phyloP scores from a whole-genome alignment of 2,797 vertebrate species.

The Leuciscus waleckii region DNA sequence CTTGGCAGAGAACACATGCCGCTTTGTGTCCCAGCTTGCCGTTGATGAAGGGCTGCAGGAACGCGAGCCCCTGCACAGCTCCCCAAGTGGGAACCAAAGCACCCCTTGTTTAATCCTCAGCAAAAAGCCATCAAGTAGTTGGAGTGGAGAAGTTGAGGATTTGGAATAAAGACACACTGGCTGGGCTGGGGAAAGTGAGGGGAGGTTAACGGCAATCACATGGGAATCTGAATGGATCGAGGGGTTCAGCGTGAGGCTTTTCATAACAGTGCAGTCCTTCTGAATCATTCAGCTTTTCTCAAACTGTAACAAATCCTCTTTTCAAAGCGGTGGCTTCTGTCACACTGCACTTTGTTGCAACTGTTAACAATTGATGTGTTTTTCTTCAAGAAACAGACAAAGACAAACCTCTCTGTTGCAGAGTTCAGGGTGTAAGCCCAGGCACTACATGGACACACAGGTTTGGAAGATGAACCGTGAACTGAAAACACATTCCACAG shows the following conservation, averaged over 20 bases:
- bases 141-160: conserved; percentile 19
- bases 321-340: conserved; percentile 19
- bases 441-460: conserved; percentile 21
- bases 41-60: conserved; percentile 39
- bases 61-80: conserved; percentile 31
- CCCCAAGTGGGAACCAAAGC: conserved; percentile 33
- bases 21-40: conserved; percentile 48
- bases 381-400: neutral
- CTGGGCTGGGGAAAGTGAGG: conserved; percentile 14
- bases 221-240: conserved; percentile 30
- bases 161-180: neutral
- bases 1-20: conserved; percentile 57
- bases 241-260: conserved; percentile 31
- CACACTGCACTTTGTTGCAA: neutral
- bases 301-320: conserved; percentile 27
- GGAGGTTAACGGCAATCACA: conserved; percentile 36
- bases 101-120: conserved; percentile 48
- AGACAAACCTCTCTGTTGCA: neutral
- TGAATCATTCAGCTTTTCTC: conserved; percentile 1
- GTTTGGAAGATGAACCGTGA: conserved; percentile 53
- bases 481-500: conserved; percentile 58
- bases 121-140: conserved; percentile 40
- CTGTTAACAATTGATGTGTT: neutral
- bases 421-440: conserved; percentile 16
- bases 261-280: conserved; percentile 30